These are phyloP conservation scores for Drosophila repleta DNA, from an alignment of 1,140 invertebrate genomes.

Conservation along the genomic window DNA sequence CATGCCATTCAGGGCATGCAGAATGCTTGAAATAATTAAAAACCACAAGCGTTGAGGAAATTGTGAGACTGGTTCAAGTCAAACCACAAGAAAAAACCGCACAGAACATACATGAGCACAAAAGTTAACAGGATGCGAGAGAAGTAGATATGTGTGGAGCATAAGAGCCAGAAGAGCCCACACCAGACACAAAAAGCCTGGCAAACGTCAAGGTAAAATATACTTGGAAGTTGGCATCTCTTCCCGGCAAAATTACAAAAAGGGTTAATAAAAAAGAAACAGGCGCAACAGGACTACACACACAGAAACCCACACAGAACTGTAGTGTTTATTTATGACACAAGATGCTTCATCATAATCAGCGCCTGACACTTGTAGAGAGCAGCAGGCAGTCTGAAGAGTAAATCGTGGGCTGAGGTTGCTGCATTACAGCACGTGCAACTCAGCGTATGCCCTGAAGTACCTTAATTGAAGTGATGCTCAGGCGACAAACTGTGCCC, in stretches of 20 bases:
- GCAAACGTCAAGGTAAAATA: conserved; percentile 19
- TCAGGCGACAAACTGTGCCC: conserved; percentile 41
- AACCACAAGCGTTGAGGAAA: conserved; percentile 65
- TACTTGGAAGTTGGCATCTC: conserved; percentile 32
- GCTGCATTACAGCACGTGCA: conserved; percentile 55
- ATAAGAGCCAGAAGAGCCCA: conserved; percentile 20
- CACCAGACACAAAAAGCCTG: conserved; percentile 18
- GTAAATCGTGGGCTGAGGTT: conserved; percentile 30
- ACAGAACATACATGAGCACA: conserved; percentile 38
- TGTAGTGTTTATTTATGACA: conserved; percentile 78
- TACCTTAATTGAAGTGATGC: conserved; percentile 76
- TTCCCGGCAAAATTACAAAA: conserved; percentile 64
- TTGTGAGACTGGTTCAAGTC: conserved; percentile 38
- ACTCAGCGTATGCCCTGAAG: conserved; percentile 52
- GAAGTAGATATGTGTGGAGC: conserved; percentile 40
- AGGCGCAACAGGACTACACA: conserved; percentile 38
- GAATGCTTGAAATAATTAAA: conserved; percentile 74
- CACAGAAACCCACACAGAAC: conserved; percentile 32
- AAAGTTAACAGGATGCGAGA: conserved; percentile 52
- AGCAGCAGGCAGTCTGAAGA: conserved; percentile 34
- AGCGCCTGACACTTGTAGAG: conserved; percentile 71
- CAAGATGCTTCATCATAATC: conserved; percentile 77
- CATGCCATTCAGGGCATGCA: conserved; percentile 2
- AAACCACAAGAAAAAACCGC: conserved; percentile 44
- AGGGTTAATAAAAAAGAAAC: conserved; percentile 72